A percentile compares a stretch with the other conserved stretches of the same genome.
These are phyloP conservation scores for Drosophila obscura DNA, from an alignment of 1,140 invertebrate species.

Conservation along the genomic window DNA sequence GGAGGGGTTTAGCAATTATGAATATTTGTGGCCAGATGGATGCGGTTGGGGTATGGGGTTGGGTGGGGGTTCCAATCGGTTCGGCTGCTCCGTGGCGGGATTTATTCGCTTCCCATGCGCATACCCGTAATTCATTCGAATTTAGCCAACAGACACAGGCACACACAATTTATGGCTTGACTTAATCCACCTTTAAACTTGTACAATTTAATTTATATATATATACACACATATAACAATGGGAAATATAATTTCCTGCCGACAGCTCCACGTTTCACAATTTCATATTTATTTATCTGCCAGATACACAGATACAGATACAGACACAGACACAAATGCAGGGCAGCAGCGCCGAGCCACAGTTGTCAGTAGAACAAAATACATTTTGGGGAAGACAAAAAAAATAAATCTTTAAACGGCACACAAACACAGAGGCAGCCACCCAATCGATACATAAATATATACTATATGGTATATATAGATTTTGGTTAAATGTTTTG, in stretches of 20 bases:
- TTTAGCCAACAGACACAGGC: conserved; percentile 48
- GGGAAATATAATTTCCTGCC: conserved; percentile 69
- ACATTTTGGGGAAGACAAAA: conserved; percentile 34
- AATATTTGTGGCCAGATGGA: conserved; percentile 6
- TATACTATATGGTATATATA: conserved; percentile 19
- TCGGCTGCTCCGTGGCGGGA: background rate
- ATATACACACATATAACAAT: conserved; percentile 24
- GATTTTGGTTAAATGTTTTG: conserved; percentile 44
- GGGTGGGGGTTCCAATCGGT: background rate
- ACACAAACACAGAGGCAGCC: background rate
- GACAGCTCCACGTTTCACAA: conserved; percentile 53
- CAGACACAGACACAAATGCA: background rate
- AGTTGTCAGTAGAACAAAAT: conserved; percentile 54
- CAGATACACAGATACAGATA: conserved; percentile 8
- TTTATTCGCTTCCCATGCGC: conserved; percentile 40
- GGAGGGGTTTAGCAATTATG: conserved; percentile 29
- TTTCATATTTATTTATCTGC: conserved; percentile 68
- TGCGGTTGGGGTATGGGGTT: no score
- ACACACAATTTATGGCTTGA: conserved; percentile 65
- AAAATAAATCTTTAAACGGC: conserved; percentile 56
- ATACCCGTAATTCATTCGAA: conserved; percentile 47
- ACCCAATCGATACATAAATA: conserved; percentile 31
- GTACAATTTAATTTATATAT: conserved; percentile 72
- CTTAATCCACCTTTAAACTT: conserved; percentile 78
- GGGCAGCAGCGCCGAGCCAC: conserved; percentile 9